Percentiles rank a stretch among this genome's conserved stretches.
Conservation (phyloP, 1,140 invertebrate species). For the Ostrea edulis region DNA sequence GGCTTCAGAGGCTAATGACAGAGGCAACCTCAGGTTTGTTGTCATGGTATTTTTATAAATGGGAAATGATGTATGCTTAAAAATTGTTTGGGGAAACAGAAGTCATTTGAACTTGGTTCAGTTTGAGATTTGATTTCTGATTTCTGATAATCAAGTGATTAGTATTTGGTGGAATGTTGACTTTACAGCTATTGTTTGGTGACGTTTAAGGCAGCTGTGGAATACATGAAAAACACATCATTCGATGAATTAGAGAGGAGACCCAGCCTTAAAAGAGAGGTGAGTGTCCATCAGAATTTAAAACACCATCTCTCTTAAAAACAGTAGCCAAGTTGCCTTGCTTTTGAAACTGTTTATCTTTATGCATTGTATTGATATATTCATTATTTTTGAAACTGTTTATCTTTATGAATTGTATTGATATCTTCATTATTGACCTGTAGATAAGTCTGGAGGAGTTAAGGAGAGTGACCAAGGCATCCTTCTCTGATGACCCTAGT, state of each 20-base stretch:
- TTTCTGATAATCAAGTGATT: not conserved
- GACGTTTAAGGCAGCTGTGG: constrained; percentile 74
- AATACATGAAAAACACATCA: constrained; percentile 70
- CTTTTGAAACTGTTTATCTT: too few relatives aligned
- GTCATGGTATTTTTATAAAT: not conserved
- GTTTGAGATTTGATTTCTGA: too few relatives aligned
- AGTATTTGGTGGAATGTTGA: not conserved
- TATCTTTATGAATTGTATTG: too few relatives aligned
- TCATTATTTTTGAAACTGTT: too few relatives aligned
- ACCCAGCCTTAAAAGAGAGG: constrained; percentile 54
- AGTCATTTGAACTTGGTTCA: not conserved
- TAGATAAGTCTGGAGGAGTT: constrained; percentile 60
- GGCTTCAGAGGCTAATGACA: constrained; percentile 65
- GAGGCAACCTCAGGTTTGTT: constrained; percentile 70
- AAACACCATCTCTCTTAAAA: not conserved
- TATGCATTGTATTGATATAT: too few relatives aligned
- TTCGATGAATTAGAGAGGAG: constrained; percentile 64
- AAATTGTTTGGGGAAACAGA: not conserved
- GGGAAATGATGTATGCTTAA: too few relatives aligned
- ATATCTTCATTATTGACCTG: not conserved
- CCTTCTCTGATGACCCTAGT: not conserved
- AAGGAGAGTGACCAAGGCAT: constrained; percentile 42
- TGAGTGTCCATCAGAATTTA: constrained; percentile 26
- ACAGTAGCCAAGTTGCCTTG: too few relatives aligned
- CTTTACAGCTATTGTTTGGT: constrained; percentile 74